Evolutionary conservation across 1,140 invertebrate genomes (phyloP), one percentile per base, ranked within the genome.

Genomic region (Polypedilum vanderplanki): DNA sequence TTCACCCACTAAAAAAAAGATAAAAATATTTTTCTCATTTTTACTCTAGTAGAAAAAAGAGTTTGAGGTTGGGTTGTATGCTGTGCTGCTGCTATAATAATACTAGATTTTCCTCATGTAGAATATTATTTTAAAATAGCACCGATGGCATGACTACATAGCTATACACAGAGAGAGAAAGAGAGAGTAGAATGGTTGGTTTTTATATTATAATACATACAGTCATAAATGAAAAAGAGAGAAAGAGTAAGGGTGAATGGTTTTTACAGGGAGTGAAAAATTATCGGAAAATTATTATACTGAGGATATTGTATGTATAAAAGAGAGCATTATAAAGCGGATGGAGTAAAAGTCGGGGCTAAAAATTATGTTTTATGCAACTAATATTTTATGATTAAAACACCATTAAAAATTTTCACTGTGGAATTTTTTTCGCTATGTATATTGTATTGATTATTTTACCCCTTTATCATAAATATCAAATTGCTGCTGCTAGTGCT

Each of bases 371-470:
- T 57, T 57, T 57, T 57, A 57, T 57, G 46, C 65, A 70, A 70
- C 65, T 70, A 70, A 70, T 70, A 70, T 70, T 70, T 70, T 70
- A 70, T 70, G 17, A 70, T 70, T 70, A 70, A 70, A 70, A 70
- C 20, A 10, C 17, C 65, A 70, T 70, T 70, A 70, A 70, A 70
- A 18, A 18, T 70, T 70, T 57, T n/a, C 12, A 57, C n/a, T 57
- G 12, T 57, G 12, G 12, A 15, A 46, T 46, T 46, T 46, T 57
- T n/a, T 12, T 15, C 15, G 46, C n/a, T 57, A 12, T 46, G 41
- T 8, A 46, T 57, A 15, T 33, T 33, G 24, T 33, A 33, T 33
- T 33, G 24, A 33, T 33, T 33, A 33, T 33, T 33, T 33, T 33
- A 33, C 24, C 24, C 24, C 24, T 33, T 33, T 5, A 33, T 33